Base-by-base conservation (phyloP, 2,113 vertebrate genomes). In the Casuarius casuarius region DNA sequence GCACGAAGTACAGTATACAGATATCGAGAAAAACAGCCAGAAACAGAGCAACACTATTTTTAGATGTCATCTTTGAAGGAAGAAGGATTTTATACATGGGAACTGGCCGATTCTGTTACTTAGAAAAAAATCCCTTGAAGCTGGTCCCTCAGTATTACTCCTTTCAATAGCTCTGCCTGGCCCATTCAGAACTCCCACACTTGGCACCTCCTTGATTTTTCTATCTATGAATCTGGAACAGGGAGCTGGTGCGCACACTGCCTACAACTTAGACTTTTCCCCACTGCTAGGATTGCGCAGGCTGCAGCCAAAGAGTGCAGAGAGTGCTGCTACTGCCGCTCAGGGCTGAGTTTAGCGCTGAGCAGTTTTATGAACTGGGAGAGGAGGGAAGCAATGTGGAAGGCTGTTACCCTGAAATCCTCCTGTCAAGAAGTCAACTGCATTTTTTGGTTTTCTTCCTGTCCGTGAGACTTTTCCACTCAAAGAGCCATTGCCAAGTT, bases 271-370 rank as follows among this genome's bases (percentile, higher is more conserved):
- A 46, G 19, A 65, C 12, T 40, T 17, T 46, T 77, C 26, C 54
- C 35, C 58, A 25, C 15, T 38, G 16, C 18, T 42, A 12, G 49
- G 83, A 31, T 16, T 65, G 33, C 70, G 61, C 0, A 1, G 44
- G 29, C 46, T 62, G 73, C 44, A 88, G 82, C 16, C 33, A 67
- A 61, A 82, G 26, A 71, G 7, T 4, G 16, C 35, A 56, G 51
- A 33, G 48, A 77, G 22, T 67, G n/a, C 4, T 67, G 33, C 35
- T 75, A 6, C 40, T 71, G 63, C 54, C 58, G 35, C 35, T 71
- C 26, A 46, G 62, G 1, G 1, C 22, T 62, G 28, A 65, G 40
- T 25, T 25, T 44, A 6, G 20, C 0, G 0, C 7, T 63, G 63
- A 76, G 28, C 19, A n/a, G 19, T 54, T 58, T 20, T 52, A 33